Conservation (phyloP, 2,888 invertebrate species). For the Polydrusus tereticollis region DNA sequence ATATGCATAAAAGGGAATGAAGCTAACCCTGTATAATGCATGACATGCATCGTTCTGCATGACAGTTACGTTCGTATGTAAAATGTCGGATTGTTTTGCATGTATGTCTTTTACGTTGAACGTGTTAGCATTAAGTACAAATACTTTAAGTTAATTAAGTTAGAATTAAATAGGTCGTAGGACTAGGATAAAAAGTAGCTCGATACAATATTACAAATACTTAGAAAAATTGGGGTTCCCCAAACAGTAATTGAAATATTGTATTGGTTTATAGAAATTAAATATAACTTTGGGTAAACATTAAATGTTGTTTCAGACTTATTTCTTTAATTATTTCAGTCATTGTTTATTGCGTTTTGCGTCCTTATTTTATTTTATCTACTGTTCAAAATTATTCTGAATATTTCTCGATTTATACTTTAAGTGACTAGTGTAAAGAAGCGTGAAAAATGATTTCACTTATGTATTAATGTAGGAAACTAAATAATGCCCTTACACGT, state of each 20-base stretch:
- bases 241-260: neutral
- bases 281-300: neutral
- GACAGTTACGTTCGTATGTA: neutral
- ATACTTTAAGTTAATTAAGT: neutral
- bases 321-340: neutral
- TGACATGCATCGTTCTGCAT: conserved; percentile 24
- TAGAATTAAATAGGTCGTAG: neutral
- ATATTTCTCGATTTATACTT: no score
- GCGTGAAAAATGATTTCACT: no score
- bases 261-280: neutral
- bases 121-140: neutral
- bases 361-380: no score
- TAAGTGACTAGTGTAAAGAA: no score
- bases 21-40: neutral
- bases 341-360: neutral
- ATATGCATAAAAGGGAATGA: neutral
- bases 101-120: neutral
- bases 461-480: no score
- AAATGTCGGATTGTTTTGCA: conserved; percentile 3
- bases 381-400: no score
- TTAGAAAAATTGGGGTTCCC: neutral
- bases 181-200: neutral
- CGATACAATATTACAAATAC: neutral
- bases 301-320: neutral
- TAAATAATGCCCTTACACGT: no score